A percentile compares a stretch with the other conserved stretches of the same genome.
phyloP scores from a whole-genome alignment of 2,797 vertebrate genomes.

The Gastrophryne carolinensis region DNA sequence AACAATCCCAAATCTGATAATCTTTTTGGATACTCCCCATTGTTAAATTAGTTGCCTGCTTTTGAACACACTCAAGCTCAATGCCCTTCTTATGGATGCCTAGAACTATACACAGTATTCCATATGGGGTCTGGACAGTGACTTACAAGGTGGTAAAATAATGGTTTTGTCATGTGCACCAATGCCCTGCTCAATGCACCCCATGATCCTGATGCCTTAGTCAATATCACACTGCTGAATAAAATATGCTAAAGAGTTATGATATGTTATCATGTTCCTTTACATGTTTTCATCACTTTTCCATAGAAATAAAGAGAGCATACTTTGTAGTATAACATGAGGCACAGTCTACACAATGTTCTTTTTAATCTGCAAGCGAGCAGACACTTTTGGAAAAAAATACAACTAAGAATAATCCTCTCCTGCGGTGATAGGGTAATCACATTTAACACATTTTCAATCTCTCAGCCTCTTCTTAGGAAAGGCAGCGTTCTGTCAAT shows the following conservation, averaged over 20 bases:
- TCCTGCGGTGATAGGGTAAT: slow-evolving; percentile 42
- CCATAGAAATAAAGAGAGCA: slow-evolving; percentile 12
- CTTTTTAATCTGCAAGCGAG: slow-evolving; percentile 14
- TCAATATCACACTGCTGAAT: too few species aligned
- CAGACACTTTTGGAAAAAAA: slow-evolving; percentile 45
- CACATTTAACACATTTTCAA: slow-evolving; percentile 46
- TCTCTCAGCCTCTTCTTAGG: slow-evolving; percentile 35
- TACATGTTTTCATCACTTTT: not conserved
- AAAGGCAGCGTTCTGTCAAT: slow-evolving; percentile 49
- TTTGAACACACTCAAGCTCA: too few species aligned
- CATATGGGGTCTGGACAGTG: too few species aligned
- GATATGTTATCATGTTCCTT: not conserved
- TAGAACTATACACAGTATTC: too few species aligned
- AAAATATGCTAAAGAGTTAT: not conserved
- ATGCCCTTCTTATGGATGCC: too few species aligned
- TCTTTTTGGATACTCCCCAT: too few species aligned
- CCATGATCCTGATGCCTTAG: too few species aligned
- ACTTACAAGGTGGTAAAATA: too few species aligned
- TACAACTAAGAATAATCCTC: slow-evolving; percentile 37
- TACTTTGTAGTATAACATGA: slow-evolving; percentile 22
- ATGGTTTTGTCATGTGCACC: too few species aligned
- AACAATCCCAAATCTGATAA: too few species aligned
- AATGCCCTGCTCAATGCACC: too few species aligned
- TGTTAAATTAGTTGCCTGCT: too few species aligned
- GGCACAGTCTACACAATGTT: slow-evolving; percentile 19